phyloP scores from a whole-genome alignment of 2,888 invertebrate genomes.

The Platerodrilus igneus region DNA sequence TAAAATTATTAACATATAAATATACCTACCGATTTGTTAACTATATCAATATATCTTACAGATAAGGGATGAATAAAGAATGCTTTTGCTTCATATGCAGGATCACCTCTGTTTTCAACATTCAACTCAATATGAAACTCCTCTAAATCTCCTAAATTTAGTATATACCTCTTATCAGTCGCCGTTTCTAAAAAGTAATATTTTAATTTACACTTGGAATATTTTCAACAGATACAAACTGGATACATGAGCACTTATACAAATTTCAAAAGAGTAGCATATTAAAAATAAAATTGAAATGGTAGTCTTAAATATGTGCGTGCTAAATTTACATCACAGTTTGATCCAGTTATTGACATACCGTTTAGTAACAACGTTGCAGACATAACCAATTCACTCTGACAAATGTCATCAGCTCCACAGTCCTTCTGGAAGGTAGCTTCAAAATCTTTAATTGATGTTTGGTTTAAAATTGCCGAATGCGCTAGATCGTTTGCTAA shows the following conservation, averaged over 20 bases:
- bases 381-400: constrained; percentile 69
- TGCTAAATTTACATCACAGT: no score
- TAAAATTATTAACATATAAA: constrained; percentile 6
- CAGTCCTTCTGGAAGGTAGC: constrained; percentile 91
- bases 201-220: no score
- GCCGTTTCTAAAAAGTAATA: constrained; percentile 40
- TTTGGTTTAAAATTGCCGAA: constrained; percentile 85
- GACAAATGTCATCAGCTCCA: constrained; percentile 80
- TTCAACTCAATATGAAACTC: constrained; percentile 72
- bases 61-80: constrained; percentile 74
- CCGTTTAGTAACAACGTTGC: constrained; percentile 52
- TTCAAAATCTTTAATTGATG: constrained; percentile 73
- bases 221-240: no score
- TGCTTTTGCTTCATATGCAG: constrained; percentile 83
- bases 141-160: constrained; percentile 66
- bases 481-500: constrained; percentile 68
- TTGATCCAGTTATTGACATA: constrained; percentile 33
- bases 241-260: no score
- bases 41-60: constrained; percentile 71
- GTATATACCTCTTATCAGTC: constrained; percentile 35
- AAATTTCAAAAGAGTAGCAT: no score
- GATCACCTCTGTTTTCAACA: constrained; percentile 76
- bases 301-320: no score
- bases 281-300: no score
- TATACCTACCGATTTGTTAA: constrained; percentile 58